Evolutionary conservation across 2,888 invertebrate species (phyloP), one percentile per base, ranked within the genome.

Genomic region (Chrysopilus asiliformis): DNA sequence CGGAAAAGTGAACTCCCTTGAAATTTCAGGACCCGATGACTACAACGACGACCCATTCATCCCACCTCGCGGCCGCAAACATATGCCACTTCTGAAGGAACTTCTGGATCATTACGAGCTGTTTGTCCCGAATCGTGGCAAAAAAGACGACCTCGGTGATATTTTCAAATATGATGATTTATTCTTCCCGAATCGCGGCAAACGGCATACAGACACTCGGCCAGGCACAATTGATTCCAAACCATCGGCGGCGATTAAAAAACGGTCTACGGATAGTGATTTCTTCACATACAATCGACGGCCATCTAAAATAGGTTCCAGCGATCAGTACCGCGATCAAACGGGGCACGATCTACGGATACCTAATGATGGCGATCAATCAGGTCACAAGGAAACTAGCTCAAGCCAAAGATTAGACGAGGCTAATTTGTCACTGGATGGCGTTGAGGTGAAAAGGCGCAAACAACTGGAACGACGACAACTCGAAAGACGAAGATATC

Each of bases 61-160:
- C 48, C 60, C 60, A 34, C 58, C 58, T 26, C 52, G 60, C 13
- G 61, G 61, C 17, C 55, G 61, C 19, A 62, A 62, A 38, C 52
- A 56, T 30, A 46, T 51, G 41, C 53, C 56, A 19, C 50, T 53
- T 39, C 40, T 58, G 36, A 49, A 53, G 38, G 49, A 48, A 22
- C 43, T 59, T 32, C 34, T 56, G 38, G 46, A 53, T 28, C 54
- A 52, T 30, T 50, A 52, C 36, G 62, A 63, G 35, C 47, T 56
- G 14, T 63, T 63, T 48, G 53, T 61, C 12, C 62, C 62, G 22
- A 56, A 61, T 52, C 62, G 63, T 44, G 63, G 63, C 36, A 55
- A 50, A 44, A 59, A 56, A 19, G 59, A 61, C 47, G 53, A 52
- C 48, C 52, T 60, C 46, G 54, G 51, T 50, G 60, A 60, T 49